These are phyloP conservation scores for Puffinus mauretanicus DNA, from an alignment of 2,113 vertebrate species.

Conservation along the genomic window DNA sequence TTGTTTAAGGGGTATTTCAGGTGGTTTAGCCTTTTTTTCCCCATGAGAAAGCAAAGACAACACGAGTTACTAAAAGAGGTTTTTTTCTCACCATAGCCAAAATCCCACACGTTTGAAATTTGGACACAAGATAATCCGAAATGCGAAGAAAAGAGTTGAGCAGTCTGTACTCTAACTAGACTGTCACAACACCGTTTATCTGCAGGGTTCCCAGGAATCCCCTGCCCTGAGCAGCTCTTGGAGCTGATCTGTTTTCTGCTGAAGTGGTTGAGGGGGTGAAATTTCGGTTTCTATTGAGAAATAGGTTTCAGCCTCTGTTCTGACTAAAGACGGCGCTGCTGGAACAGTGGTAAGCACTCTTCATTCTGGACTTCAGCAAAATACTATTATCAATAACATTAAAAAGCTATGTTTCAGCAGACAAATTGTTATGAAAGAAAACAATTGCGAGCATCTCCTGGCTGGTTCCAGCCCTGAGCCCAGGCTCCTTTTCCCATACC, in stretches of 20 bases:
- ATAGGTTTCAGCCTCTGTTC: not conserved
- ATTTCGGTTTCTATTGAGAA: not conserved
- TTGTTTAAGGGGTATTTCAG: not conserved
- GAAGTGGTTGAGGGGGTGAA: not conserved
- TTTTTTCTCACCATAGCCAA: not conserved
- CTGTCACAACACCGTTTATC: not conserved
- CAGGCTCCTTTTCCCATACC: slow-evolving; percentile 14
- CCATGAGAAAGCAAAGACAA: not conserved
- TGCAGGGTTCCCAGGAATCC: not conserved
- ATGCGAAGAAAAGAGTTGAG: not conserved
- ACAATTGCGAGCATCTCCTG: not conserved
- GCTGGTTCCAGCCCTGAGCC: not conserved
- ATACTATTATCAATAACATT: not conserved
- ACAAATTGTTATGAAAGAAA: not conserved
- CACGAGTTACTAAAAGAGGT: accelerated
- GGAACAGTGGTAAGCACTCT: not conserved
- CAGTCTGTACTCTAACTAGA: no score
- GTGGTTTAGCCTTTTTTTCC: not conserved
- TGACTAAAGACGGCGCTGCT: accelerated
- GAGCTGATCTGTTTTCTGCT: not conserved
- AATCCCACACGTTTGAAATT: not conserved
- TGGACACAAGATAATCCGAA: not conserved
- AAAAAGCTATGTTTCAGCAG: not conserved
- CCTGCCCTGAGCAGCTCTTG: not conserved
- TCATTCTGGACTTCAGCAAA: not conserved